phyloP scores from a whole-genome alignment of 2,888 invertebrate genomes.

The Pterostichus madidus region DNA sequence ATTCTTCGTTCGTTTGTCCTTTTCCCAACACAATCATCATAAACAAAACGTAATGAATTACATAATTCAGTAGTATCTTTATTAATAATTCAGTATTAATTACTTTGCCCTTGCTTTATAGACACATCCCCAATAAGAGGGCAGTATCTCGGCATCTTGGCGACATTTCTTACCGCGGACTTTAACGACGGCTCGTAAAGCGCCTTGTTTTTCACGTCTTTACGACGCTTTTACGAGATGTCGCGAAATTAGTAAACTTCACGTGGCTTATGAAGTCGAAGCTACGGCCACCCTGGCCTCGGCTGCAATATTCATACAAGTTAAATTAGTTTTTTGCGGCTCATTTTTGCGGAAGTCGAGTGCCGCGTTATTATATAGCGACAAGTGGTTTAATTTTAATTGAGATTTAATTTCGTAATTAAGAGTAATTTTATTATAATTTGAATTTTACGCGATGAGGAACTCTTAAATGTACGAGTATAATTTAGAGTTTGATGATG shows the following conservation, averaged over 20 bases:
- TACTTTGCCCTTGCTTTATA: neutral
- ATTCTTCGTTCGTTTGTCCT: neutral
- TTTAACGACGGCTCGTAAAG: conserved; percentile 59
- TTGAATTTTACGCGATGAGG: neutral
- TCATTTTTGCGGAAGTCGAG: conserved; percentile 3
- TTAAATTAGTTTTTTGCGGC: conserved; percentile 58
- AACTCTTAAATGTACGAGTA: neutral
- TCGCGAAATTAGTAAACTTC: conserved; percentile 57
- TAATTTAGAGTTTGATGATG: neutral
- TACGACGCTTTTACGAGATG: conserved; percentile 61
- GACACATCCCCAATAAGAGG: neutral
- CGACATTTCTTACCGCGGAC: conserved; percentile 16
- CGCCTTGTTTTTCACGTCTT: conserved; percentile 57
- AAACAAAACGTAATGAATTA: conserved; percentile 18
- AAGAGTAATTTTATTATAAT: conserved; percentile 18
- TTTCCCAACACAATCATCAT: neutral
- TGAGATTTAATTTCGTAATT: neutral
- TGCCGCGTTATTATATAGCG: neutral
- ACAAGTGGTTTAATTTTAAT: conserved; percentile 30
- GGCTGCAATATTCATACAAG: conserved; percentile 57
- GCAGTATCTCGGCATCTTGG: conserved; percentile 26
- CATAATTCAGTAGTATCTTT: neutral
- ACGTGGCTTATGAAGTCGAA: conserved; percentile 40
- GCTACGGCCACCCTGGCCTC: too few species aligned
- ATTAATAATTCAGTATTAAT: conserved; percentile 51